These are phyloP conservation scores for Gymnoscopelus braueri DNA, from an alignment of 2,797 vertebrate species.

Conservation along the genomic window DNA sequence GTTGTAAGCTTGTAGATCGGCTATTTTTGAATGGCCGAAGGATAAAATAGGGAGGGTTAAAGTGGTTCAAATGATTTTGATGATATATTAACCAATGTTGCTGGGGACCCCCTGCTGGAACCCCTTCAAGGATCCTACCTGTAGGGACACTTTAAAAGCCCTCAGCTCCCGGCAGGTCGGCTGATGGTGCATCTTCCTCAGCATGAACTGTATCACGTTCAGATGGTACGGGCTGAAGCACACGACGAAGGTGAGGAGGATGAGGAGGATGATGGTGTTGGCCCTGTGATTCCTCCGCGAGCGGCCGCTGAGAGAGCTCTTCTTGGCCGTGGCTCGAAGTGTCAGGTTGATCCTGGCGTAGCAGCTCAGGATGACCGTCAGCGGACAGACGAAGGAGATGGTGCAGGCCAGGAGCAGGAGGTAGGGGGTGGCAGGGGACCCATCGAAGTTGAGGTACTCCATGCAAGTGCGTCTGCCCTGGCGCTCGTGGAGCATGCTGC, in stretches of 20 bases:
- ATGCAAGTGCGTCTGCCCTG: constrained; percentile 81
- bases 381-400: constrained; percentile 81
- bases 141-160: constrained; percentile 83
- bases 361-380: constrained; percentile 83
- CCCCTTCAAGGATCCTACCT: constrained; percentile 61
- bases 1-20: no score
- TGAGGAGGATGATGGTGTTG: constrained; percentile 82
- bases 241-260: constrained; percentile 79
- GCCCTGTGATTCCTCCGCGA: constrained; percentile 75
- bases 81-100: no score
- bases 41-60: no score
- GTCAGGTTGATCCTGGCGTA: constrained; percentile 83
- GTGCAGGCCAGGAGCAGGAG: constrained; percentile 77
- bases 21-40: no score
- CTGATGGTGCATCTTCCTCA: constrained; percentile 69
- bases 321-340: constrained; percentile 76
- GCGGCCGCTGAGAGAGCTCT: constrained; percentile 72
- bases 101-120: no score
- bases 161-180: constrained; percentile 77
- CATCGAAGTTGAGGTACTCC: constrained; percentile 84
- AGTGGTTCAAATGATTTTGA: no score
- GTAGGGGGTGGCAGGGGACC: constrained; percentile 64
- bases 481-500: constrained; percentile 63
- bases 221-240: constrained; percentile 89
- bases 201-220: constrained; percentile 85